These are phyloP conservation scores for Noctua comes DNA, from an alignment of 2,888 invertebrate genomes.

Conservation along the genomic window DNA sequence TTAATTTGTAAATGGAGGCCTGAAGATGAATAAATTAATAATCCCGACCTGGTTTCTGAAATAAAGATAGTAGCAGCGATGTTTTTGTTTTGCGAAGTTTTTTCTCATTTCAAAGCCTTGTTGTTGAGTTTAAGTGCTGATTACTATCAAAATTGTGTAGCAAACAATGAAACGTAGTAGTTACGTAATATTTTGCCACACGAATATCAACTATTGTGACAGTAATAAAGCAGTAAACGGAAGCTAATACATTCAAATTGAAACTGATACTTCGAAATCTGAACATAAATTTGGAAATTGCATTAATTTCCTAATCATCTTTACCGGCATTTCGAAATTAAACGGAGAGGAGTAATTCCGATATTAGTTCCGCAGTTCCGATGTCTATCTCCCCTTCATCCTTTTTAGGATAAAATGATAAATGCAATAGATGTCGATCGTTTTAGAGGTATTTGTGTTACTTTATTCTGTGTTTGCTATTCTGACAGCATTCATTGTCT, in stretches of 20 bases:
- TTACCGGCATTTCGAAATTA: conserved; percentile 16
- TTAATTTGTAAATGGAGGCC: conserved; percentile 47
- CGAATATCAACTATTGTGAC: neutral
- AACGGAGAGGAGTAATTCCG: conserved; percentile 14
- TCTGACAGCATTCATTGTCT: neutral
- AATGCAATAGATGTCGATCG: neutral
- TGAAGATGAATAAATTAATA: conserved; percentile 38
- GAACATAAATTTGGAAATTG: conserved; percentile 41
- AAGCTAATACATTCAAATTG: conserved; percentile 11
- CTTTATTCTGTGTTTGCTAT: neutral
- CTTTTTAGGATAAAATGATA: conserved; percentile 4
- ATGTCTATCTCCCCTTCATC: conserved; percentile 33
- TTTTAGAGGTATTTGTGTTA: conserved; percentile 5
- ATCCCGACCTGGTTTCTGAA: conserved; percentile 13
- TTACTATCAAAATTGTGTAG: neutral
- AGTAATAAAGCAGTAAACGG: neutral
- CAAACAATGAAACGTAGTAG: neutral
- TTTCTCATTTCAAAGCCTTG: conserved; percentile 2
- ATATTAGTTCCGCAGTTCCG: conserved; percentile 39
- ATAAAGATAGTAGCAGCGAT: conserved; percentile 1
- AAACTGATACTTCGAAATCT: conserved; percentile 31
- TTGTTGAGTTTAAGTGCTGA: neutral
- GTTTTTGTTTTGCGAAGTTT: conserved; percentile 3
- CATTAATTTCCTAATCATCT: conserved; percentile 34
- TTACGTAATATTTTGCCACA: neutral